Evolutionary conservation across 1,140 invertebrate species (phyloP).

Genomic region (Piezodorus guildinii): DNA sequence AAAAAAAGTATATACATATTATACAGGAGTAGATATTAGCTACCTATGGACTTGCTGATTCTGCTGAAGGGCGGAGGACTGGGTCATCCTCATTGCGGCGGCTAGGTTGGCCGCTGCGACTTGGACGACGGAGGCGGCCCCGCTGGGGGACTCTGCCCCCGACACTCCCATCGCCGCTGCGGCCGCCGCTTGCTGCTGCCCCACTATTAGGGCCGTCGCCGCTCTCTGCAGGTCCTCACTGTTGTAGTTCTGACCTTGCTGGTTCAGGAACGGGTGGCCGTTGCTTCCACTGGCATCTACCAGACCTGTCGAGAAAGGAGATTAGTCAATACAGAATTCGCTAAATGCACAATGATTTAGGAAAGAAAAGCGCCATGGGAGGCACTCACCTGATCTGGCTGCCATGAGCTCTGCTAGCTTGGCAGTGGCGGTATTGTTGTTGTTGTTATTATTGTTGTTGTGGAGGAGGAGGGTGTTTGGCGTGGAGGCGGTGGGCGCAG

Average conservation of each 20-base stretch:
- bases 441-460: conserved; percentile 41
- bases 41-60: conserved; percentile 31
- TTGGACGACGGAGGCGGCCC: conserved; percentile 44
- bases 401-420: conserved; percentile 32
- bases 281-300: conserved; percentile 28
- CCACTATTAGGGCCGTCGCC: conserved; percentile 49
- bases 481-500: conserved; percentile 27
- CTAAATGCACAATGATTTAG: no score
- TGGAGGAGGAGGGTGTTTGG: conserved; percentile 25
- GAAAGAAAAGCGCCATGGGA: no score
- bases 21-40: neutral
- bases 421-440: conserved; percentile 40
- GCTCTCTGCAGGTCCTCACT: conserved; percentile 59
- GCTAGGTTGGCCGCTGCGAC: conserved; percentile 63
- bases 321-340: neutral
- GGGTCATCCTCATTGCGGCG: conserved; percentile 66
- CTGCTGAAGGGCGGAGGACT: conserved; percentile 37
- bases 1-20: no score
- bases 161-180: conserved; percentile 22
- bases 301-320: neutral
- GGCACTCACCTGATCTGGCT: conserved; percentile 28
- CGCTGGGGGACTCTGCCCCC: conserved; percentile 25
- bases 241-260: conserved; percentile 48
- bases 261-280: conserved; percentile 29
- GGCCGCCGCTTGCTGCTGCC: conserved; percentile 29